These are phyloP conservation scores for Colostygia pectinataria DNA, from an alignment of 2,888 invertebrate species.

Conservation along the genomic window DNA sequence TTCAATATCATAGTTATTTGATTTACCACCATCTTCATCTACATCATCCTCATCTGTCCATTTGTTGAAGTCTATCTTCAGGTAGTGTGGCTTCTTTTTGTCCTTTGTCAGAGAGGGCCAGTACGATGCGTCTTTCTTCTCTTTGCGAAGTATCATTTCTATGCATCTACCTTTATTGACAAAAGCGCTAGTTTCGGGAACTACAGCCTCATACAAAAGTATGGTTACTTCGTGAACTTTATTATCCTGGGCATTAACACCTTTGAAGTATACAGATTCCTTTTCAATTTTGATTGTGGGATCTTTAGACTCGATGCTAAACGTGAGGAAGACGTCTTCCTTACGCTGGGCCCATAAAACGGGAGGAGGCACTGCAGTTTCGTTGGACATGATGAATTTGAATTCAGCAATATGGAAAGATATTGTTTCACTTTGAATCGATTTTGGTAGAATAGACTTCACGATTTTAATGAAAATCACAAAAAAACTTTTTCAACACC, in stretches of 20 bases:
- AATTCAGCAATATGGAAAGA: conserved; percentile 8
- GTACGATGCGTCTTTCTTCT: conserved; percentile 88
- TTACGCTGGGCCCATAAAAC: conserved; percentile 97
- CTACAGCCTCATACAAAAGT: conserved; percentile 91
- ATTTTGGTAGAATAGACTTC: conserved; percentile 24
- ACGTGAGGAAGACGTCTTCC: conserved; percentile 91
- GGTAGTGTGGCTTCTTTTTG: conserved; percentile 95
- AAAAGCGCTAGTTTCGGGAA: conserved; percentile 89
- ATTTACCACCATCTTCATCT: conserved; percentile 85
- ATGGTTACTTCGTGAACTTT: conserved; percentile 94
- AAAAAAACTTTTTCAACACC: conserved; percentile 18
- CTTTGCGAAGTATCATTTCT: conserved; percentile 89
- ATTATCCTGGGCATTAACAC: conserved; percentile 91
- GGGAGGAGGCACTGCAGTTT: conserved; percentile 86
- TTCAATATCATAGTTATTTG: conserved; percentile 81
- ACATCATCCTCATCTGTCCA: conserved; percentile 99
- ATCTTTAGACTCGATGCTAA: conserved; percentile 95
- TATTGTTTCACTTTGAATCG: conserved; percentile 8
- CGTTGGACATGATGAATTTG: conserved; percentile 69
- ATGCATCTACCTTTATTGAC: conserved; percentile 89
- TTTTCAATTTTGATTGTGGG: conserved; percentile 91
- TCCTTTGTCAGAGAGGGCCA: conserved; percentile 95
- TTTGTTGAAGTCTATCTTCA: conserved; percentile 98
- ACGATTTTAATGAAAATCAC: conserved; percentile 23
- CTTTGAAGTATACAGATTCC: conserved; percentile 91